phyloP scores from a whole-genome alignment of 2,888 invertebrate genomes.

The Diadegma fenestrale region DNA sequence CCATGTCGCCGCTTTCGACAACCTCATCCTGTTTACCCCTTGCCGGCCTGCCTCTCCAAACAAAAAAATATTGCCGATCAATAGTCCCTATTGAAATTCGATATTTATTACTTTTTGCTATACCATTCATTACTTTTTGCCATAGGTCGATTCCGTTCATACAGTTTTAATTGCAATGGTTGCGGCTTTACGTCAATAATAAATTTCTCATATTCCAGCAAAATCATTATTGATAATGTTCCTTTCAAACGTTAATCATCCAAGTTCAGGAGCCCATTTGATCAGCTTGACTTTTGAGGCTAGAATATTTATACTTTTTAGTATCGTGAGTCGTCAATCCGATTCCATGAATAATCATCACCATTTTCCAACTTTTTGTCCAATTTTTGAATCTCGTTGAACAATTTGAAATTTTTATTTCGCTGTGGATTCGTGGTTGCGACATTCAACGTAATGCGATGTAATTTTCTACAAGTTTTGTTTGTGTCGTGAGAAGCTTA shows the following conservation, averaged over 20 bases:
- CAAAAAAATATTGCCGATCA: conserved; percentile 23
- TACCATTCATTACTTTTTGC: background rate
- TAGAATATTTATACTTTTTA: background rate
- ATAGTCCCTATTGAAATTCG: conserved; percentile 10
- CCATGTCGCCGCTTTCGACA: conserved; percentile 30
- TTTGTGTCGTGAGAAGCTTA: too few species aligned
- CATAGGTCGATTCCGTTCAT: background rate
- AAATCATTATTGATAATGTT: background rate
- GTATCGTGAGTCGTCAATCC: background rate
- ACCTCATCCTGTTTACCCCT: conserved; percentile 39
- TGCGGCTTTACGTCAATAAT: background rate
- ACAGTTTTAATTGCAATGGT: background rate
- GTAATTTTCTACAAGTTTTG: too few species aligned
- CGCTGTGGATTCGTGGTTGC: background rate
- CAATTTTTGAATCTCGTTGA: background rate
- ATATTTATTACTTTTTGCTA: conserved; percentile 20
- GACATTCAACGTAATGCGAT: background rate
- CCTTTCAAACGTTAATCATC: background rate
- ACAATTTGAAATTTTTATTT: too few species aligned
- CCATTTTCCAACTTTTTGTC: background rate
- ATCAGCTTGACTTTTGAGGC: background rate
- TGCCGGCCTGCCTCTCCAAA: background rate
- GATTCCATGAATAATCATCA: background rate
- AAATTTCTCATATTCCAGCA: background rate
- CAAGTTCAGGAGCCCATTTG: background rate